A percentile compares a stretch with the other conserved stretches of the same genome.
Conservation (phyloP, 2,113 vertebrate species). For the Tapirus terrestris region DNA sequence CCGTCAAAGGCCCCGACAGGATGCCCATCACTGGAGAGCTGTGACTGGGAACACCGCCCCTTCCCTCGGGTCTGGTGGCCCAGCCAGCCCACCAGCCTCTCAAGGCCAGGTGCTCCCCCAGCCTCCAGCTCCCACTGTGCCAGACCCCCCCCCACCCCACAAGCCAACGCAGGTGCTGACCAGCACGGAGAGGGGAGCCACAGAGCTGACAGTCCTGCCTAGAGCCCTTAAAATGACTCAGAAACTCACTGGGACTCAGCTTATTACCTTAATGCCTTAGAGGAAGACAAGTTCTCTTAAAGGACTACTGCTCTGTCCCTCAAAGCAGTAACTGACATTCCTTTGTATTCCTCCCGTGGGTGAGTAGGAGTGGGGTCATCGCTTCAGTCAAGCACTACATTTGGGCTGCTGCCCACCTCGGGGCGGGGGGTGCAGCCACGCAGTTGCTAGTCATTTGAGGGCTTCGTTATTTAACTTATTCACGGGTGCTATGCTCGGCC, state of each 20-base stretch:
- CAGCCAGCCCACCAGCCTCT: neutral
- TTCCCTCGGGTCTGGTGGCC: neutral
- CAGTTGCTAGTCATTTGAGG: slow-evolving; percentile 74
- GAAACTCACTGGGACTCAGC: neutral
- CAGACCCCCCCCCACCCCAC: neutral
- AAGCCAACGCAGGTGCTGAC: neutral
- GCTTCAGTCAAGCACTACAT: slow-evolving; percentile 81
- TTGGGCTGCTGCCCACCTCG: neutral
- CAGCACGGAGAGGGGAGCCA: neutral
- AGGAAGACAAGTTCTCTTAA: slow-evolving; percentile 52
- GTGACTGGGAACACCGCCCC: neutral
- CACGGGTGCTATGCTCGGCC: neutral
- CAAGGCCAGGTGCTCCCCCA: neutral
- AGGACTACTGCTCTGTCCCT: slow-evolving; percentile 55
- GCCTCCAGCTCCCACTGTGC: neutral
- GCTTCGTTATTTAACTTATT: slow-evolving; percentile 86
- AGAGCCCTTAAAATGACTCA: neutral
- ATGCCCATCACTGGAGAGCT: neutral
- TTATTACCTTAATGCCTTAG: slow-evolving; percentile 75
- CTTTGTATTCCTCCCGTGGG: slow-evolving; percentile 70
- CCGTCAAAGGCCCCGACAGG: neutral
- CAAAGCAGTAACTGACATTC: slow-evolving; percentile 47
- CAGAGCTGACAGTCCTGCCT: neutral
- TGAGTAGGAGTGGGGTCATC: slow-evolving; percentile 20
- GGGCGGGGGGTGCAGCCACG: neutral